Base-by-base conservation (phyloP, 92 coral and sea anemone genomes). In the Meandrina meandrites region DNA sequence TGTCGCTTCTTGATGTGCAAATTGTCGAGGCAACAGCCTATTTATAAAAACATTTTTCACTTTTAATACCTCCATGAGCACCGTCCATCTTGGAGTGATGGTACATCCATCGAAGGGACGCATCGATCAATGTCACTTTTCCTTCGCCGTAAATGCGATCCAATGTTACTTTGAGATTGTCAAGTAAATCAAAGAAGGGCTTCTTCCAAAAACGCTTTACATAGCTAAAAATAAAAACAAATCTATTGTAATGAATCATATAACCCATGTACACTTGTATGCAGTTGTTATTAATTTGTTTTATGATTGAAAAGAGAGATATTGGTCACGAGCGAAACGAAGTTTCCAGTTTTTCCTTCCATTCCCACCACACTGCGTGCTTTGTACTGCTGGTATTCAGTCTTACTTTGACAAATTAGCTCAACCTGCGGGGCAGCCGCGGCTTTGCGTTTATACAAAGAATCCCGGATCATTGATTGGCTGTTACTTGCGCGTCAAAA, bases 41-140 rank as follows among this genome's bases (percentile, higher is more conserved):
- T 40, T 40, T 2, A 0, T 7, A 9, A 60, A 60, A 60, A 60
- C 0, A 60, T 4, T 12, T 45, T 21, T 60, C 1, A 57, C 64
- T 57, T 62, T 9, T 28, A 6, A 56, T 86, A 95, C 98, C 98
- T 87, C 89, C 93, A 81, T 67, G 85, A 54, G 91, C 37, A 40
- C 92, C 95, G 48, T 94, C 91, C 93, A 96, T 22, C 80, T 72
- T 84, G 14, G 98, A 96, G 68, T 96, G 98, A 84, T 94, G 96
- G 80, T 94, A 96, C 92, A 96, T 83, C 98, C 98, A 96, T 56
- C 98, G 89, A 37, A 90, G 78, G 5, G 93, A 89, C 21, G 98
- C 98, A 54, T 93, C 94, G 11, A 91, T 86, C 57, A 87, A 81
- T 36, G 91, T 57, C 62, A 94, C 98, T 67, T 88, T 79, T 35